phyloP scores from a whole-genome alignment of 2,888 invertebrate genomes.

The Apamea monoglypha region DNA sequence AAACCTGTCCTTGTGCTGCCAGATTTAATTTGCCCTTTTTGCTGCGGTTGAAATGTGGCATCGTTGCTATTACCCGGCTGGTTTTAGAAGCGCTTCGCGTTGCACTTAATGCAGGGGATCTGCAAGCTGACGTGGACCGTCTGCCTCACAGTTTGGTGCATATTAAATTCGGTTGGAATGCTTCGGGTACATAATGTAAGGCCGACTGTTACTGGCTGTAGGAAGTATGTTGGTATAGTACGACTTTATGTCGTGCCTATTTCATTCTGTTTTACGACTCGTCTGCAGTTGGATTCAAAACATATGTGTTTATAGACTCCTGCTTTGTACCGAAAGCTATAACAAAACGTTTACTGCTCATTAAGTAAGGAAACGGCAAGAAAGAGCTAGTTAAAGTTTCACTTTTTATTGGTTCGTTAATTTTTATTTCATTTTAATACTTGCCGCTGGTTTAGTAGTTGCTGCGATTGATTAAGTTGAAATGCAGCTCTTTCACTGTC shows the following conservation, averaged over 20 bases:
- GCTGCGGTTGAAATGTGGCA: constrained; percentile 69
- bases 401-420: constrained; percentile 65
- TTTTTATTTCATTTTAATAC: constrained; percentile 58
- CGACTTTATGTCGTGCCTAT: constrained; percentile 48
- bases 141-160: constrained; percentile 46
- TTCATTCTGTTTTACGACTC: constrained; percentile 58
- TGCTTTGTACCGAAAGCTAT: constrained; percentile 53
- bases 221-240: constrained; percentile 53
- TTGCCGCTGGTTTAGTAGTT: constrained; percentile 34
- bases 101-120: constrained; percentile 62
- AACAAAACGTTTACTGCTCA: constrained; percentile 62
- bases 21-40: constrained; percentile 84
- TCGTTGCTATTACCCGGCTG: constrained; percentile 68
- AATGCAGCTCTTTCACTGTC: constrained; percentile 25
- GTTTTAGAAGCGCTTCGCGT: constrained; percentile 70
- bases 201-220: constrained; percentile 52
- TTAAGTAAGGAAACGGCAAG: constrained; percentile 59
- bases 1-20: constrained; percentile 80
- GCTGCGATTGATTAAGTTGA: constrained; percentile 42
- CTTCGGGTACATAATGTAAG: constrained; percentile 47
- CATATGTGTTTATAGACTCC: constrained; percentile 40
- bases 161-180: constrained; percentile 60
- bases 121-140: constrained; percentile 52
- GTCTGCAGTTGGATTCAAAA: constrained; percentile 49
- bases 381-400: constrained; percentile 55